Conservation (phyloP, 1,140 invertebrate species). For the Drosophila kikkawai region DNA sequence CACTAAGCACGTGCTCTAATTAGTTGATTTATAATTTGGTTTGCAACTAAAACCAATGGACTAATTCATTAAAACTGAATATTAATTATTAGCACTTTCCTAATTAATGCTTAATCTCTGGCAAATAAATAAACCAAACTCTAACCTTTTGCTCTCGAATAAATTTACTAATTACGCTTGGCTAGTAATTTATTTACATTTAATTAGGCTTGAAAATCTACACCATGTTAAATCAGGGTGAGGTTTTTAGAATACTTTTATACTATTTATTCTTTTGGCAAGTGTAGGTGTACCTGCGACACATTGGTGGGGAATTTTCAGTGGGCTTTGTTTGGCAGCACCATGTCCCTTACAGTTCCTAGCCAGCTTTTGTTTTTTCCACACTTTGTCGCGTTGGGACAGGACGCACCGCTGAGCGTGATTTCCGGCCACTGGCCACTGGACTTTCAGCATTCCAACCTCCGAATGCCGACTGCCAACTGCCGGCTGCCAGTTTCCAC, state of each 20-base stretch:
- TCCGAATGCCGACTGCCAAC: conserved; percentile 3
- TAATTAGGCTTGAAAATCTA: background rate
- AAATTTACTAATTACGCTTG: conserved; percentile 1
- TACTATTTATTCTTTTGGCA: background rate
- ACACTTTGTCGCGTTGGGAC: conserved; percentile 58
- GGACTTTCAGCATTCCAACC: conserved; percentile 23
- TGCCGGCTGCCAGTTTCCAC: conserved; percentile 11
- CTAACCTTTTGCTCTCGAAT: background rate
- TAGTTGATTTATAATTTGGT: background rate
- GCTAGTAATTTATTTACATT: background rate
- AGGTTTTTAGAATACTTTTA: background rate
- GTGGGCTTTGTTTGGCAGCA: conserved; percentile 2
- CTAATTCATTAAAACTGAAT: background rate
- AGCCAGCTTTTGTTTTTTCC: conserved; percentile 47
- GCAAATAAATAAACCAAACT: background rate
- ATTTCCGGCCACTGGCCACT: conserved; percentile 67
- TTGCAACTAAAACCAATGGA: background rate
- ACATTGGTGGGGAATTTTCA: conserved; percentile 1
- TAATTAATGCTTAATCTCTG: background rate
- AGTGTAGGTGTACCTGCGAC: background rate
- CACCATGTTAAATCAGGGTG: background rate
- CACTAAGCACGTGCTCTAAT: background rate
- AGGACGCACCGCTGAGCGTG: conserved; percentile 60
- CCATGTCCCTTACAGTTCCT: conserved; percentile 6
- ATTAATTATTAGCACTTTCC: background rate